Evolutionary conservation across 2,888 invertebrate species (phyloP).

Genomic region (Cataglyphis albicans): DNA sequence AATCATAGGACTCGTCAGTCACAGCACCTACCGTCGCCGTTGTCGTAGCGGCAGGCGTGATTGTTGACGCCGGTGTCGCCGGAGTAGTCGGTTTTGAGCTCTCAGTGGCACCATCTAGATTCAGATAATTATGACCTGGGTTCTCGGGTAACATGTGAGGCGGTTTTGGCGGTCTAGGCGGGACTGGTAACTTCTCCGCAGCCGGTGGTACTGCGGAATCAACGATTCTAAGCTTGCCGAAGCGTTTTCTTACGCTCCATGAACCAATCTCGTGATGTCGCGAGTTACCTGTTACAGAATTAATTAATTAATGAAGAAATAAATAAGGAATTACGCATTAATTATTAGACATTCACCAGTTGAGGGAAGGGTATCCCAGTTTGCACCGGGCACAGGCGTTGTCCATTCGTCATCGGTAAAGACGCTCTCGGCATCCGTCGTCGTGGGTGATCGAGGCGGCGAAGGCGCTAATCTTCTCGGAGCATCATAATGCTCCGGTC

Average conservation of each 20-base stretch:
- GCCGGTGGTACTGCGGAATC: conserved; percentile 79
- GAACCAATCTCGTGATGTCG: conserved; percentile 87
- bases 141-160: conserved; percentile 86
- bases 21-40: conserved; percentile 79
- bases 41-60: conserved; percentile 68
- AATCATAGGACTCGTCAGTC: conserved; percentile 90
- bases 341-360: conserved; percentile 71
- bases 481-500: conserved; percentile 82
- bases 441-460: conserved; percentile 88
- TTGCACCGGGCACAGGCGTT: conserved; percentile 87
- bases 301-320: conserved; percentile 5
- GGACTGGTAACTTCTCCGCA: conserved; percentile 87
- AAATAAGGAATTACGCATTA: neutral
- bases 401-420: conserved; percentile 91
- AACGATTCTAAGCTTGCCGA: conserved; percentile 87
- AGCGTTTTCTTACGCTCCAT: conserved; percentile 88
- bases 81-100: conserved; percentile 84
- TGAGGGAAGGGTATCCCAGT: conserved; percentile 86
- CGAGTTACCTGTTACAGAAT: conserved; percentile 80
- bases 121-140: conserved; percentile 86
- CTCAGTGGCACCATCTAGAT: conserved; percentile 85
- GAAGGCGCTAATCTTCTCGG: conserved; percentile 82
- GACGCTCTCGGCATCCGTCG: conserved; percentile 90
- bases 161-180: conserved; percentile 93
- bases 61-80: conserved; percentile 81